phyloP scores from a whole-genome alignment of 1,140 invertebrate species.

The Euura saliciscinereae region DNA sequence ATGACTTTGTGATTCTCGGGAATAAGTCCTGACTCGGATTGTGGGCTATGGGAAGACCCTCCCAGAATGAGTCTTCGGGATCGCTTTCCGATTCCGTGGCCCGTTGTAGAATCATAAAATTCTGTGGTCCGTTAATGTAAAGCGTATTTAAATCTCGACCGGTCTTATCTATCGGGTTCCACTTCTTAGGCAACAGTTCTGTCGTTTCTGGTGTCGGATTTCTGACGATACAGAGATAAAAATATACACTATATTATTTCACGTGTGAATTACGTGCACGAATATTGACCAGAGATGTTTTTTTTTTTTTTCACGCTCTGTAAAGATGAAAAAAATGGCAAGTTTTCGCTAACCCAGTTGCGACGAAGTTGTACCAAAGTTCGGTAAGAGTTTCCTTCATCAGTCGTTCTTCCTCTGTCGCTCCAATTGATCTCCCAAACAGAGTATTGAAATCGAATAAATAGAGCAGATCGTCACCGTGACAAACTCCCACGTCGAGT shows the following conservation, averaged over 20 bases:
- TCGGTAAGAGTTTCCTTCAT: conserved; percentile 5
- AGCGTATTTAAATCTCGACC: not conserved
- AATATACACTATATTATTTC: not conserved
- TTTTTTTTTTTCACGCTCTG: too few species aligned
- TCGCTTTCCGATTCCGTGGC: not conserved
- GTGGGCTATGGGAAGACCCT: not conserved
- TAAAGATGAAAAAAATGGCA: not conserved
- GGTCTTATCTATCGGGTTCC: not conserved
- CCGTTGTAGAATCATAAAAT: not conserved
- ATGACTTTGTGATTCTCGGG: not conserved
- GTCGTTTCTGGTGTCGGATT: conserved; percentile 1
- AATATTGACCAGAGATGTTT: too few species aligned
- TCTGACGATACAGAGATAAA: not conserved
- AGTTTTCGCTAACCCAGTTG: not conserved
- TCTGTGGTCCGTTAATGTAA: not conserved
- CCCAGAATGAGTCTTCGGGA: not conserved
- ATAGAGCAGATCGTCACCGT: conserved; percentile 9
- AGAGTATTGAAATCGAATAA: conserved; percentile 7
- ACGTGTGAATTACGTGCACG: too few species aligned
- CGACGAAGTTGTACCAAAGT: conserved; percentile 11
- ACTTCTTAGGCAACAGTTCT: conserved; percentile 3
- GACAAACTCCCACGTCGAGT: not conserved
- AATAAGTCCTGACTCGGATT: not conserved
- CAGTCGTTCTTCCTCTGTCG: not conserved
- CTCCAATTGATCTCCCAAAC: not conserved